Conservation (phyloP, 1,140 invertebrate species). For the Drosophila lowei region DNA sequence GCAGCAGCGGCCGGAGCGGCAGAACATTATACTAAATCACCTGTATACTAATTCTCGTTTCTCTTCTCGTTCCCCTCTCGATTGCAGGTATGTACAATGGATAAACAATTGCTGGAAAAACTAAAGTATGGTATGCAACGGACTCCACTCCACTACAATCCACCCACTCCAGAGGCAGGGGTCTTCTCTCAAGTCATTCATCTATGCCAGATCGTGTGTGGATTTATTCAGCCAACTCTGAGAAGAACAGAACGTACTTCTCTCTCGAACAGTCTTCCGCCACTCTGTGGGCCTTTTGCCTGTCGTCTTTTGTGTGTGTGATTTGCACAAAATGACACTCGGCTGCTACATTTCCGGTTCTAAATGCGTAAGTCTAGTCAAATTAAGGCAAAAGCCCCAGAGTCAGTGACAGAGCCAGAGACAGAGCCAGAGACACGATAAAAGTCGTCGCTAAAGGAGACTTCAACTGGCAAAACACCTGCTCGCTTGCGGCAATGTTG, state of each 20-base stretch:
- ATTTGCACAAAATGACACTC: slow-evolving; percentile 79
- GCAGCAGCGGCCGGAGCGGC: neutral
- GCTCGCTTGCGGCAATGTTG: slow-evolving; percentile 51
- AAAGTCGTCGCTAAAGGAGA: slow-evolving; percentile 53
- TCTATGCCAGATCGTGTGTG: slow-evolving; percentile 47
- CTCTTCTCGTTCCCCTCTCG: slow-evolving; percentile 22
- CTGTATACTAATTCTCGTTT: slow-evolving; percentile 37
- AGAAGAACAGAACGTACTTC: neutral
- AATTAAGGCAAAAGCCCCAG: slow-evolving; percentile 66
- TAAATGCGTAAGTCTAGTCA: slow-evolving; percentile 82
- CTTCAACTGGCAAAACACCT: slow-evolving; percentile 71
- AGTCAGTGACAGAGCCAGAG: slow-evolving; percentile 24
- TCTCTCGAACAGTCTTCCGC: neutral
- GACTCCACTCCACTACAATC: neutral
- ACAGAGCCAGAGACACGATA: slow-evolving; percentile 45
- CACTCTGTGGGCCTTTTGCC: slow-evolving; percentile 36
- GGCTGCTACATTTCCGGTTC: slow-evolving; percentile 74
- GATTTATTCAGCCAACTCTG: slow-evolving; percentile 25
- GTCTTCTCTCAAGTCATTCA: slow-evolving; percentile 21
- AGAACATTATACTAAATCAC: slow-evolving; percentile 49
- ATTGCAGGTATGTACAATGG: slow-evolving; percentile 38
- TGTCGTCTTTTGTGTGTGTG: slow-evolving; percentile 72
- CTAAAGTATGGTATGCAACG: too few species aligned
- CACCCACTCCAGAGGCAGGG: slow-evolving; percentile 9
- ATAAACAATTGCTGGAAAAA: slow-evolving; percentile 13